Evolutionary conservation across 2,113 vertebrate species (phyloP).

Genomic region (Megaleporinus macrocephalus): DNA sequence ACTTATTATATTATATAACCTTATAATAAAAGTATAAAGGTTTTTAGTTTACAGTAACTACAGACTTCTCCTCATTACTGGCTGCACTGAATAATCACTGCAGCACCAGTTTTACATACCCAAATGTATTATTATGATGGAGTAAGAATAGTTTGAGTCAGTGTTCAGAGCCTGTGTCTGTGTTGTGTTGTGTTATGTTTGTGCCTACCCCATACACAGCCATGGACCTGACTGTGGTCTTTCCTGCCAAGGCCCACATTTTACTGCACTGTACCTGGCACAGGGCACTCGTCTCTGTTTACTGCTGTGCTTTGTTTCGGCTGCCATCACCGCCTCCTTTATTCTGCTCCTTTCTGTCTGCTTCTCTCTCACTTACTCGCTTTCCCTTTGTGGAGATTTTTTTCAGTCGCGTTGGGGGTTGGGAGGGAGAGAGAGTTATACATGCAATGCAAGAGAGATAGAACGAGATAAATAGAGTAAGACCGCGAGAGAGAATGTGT

Average conservation of each 20-base stretch:
- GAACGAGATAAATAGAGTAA: neutral
- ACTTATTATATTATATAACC: too few relatives aligned
- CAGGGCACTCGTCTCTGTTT: conserved; percentile 81
- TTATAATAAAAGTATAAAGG: too few relatives aligned
- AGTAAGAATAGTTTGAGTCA: neutral
- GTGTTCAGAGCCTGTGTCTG: conserved; percentile 19
- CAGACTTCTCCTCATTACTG: too few relatives aligned
- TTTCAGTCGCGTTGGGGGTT: neutral
- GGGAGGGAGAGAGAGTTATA: neutral
- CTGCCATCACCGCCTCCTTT: conserved; percentile 45
- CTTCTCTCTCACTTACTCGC: neutral
- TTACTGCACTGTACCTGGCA: conserved; percentile 88
- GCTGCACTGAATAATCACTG: too few relatives aligned
- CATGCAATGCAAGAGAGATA: neutral
- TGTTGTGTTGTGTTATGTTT: conserved; percentile 16
- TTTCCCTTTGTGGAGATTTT: neutral
- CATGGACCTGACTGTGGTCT: conserved; percentile 26
- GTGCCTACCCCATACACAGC: conserved; percentile 27
- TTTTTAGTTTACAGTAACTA: too few relatives aligned
- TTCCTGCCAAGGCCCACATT: conserved; percentile 48
- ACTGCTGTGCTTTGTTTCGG: conserved; percentile 78
- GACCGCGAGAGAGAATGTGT: conserved; percentile 18
- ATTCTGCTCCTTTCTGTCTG: neutral
- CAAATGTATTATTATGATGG: too few relatives aligned
- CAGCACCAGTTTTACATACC: too few relatives aligned